Evolutionary conservation across 2,113 vertebrate genomes (phyloP), one percentile per base, ranked within the genome.

Genomic region (Nibea coibor): DNA sequence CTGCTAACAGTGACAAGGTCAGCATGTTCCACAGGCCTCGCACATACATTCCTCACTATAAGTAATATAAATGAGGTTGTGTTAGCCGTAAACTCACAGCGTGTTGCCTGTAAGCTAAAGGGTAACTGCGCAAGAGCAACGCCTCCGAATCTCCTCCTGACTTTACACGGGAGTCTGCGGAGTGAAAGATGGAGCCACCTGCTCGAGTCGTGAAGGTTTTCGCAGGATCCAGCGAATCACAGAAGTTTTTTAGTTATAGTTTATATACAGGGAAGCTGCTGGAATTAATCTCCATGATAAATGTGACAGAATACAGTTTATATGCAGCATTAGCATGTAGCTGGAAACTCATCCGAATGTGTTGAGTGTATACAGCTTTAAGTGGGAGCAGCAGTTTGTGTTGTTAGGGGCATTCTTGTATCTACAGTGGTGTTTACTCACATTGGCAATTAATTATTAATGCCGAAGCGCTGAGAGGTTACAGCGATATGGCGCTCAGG

Each of bases 11-110:
- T 92, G 91, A 94, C 94, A 94, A 95, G 94, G 94, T 94, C 94
- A 94, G 93, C 92, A 92, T 92, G 91, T 94, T 94, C 83, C 84
- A 75, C 88, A 78, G 85, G 81, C 79, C 79, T 24, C 43, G 80
- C 86, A 79, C 88, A 90, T 85, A 83, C 84, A 92, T 90, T 84
- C 80, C 87, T 90, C 87, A 70, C 87, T 80, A 90, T 93, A 93
- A 95, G 93, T 93, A 92, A 95, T 94, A 94, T 94, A 94, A 94
- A 95, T 95, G 91, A 94, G 94, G 73, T 28, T 63, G 87, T 78
- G 88, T 92, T 93, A 91, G 90, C 74, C 15, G 75, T 91, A 92
- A 93, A 94, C 87, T 91, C 86, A 73, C 91, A 92, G 89, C 77
- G 19, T 94, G 93, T 91, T 79, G 85, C 81, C 87, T 86, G 87